Base-by-base conservation (phyloP, 2,888 invertebrate species). In the Strigamia maritima region DNA sequence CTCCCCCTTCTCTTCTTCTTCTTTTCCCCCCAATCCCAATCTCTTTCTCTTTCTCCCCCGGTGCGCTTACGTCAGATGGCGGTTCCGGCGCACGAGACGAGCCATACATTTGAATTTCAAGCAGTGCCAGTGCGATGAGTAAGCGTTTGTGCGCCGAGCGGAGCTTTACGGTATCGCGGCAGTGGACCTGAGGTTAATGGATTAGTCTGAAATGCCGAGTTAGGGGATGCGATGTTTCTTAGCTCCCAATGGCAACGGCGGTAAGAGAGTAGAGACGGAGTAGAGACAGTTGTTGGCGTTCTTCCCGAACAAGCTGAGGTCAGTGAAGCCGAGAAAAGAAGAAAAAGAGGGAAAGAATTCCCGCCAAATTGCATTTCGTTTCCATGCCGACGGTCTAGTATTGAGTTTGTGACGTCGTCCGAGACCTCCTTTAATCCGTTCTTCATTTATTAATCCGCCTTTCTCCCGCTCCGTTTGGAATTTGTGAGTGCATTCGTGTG, bases 251-350 rank as follows among this genome's bases (percentile, higher is more conserved):
- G 19, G 19, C 54, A 19, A 54, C 19, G 54, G 54, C n/a, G 6
- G 54, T 8, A 54, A n/a, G 22, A n/a, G n/a, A n/a, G n/a, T n/a
- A n/a, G n/a, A n/a, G n/a, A n/a, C n/a, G n/a, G n/a, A n/a, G n/a
- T n/a, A n/a, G n/a, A 70, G 26, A 70, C 70, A 70, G 70, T 70
- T 70, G 70, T 70, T 70, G 70, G 70, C 70, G 70, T n/a, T 70
- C 26, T 70, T 70, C 70, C 70, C 70, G 70, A 70, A 28, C 26
- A 70, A 28, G 28, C 24, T 70, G 70, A 70, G 70, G 70, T 70
- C 70, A 70, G 70, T 70, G 26, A 70, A 70, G 70, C 28, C 28
- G 28, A 70, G 26, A 70, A 70, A 26, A 70, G 16, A 70, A 26
- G n/a, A 70, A 70, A 70, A 70, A 26, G 28, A 26, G 70, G 70